A percentile compares a stretch with the other conserved stretches of the same genome.
These are phyloP conservation scores for Nysson spinosus DNA, from an alignment of 2,888 invertebrate species.

Conservation along the genomic window DNA sequence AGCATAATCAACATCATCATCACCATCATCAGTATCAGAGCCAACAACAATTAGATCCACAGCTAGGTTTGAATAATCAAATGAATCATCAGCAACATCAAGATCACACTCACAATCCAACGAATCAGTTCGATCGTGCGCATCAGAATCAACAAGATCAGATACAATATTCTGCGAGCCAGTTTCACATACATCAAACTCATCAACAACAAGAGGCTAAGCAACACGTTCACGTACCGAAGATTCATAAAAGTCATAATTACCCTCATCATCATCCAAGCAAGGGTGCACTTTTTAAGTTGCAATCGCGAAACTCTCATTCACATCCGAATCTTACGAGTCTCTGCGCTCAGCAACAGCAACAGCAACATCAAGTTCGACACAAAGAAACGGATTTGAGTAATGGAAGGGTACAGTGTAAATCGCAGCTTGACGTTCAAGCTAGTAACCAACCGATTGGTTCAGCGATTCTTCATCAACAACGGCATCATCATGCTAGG, in stretches of 20 bases:
- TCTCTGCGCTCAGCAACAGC: constrained; percentile 58
- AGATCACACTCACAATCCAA: constrained; percentile 15
- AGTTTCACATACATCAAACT: constrained; percentile 40
- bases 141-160: constrained; percentile 27
- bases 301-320: constrained; percentile 72
- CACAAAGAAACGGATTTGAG: constrained; percentile 30
- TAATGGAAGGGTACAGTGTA: constrained; percentile 59
- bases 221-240: constrained; percentile 36
- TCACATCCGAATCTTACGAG: constrained; percentile 73
- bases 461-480: constrained; percentile 38
- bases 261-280: constrained; percentile 60
- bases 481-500: constrained; percentile 61
- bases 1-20: constrained; percentile 29
- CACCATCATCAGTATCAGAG: constrained; percentile 19
- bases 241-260: constrained; percentile 27
- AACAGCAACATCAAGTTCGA: constrained; percentile 18
- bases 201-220: constrained; percentile 35
- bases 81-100: constrained; percentile 26
- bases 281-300: constrained; percentile 67
- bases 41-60: constrained; percentile 17
- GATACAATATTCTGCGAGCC: constrained; percentile 18
- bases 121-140: constrained; percentile 19
- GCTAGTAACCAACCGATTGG: constrained; percentile 22
- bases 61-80: constrained; percentile 12
- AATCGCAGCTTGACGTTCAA: constrained; percentile 68